Conservation (phyloP, 2,113 vertebrate genomes). For the Scophthalmus maximus region DNA sequence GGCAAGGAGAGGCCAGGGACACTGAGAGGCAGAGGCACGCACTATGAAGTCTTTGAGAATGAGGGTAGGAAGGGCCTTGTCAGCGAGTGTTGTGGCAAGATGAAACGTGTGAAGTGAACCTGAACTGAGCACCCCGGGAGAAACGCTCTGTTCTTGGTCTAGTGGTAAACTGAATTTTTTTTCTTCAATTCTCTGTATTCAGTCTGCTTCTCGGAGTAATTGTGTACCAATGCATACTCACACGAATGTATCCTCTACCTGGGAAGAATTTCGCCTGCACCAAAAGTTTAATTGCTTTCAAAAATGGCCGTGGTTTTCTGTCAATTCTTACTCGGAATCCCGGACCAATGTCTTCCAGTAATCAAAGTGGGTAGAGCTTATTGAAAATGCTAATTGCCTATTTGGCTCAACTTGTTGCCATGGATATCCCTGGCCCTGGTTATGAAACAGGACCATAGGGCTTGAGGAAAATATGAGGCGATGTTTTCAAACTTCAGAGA, state of each 20-base stretch:
- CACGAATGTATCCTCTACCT: conserved; percentile 22
- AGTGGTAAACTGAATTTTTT: conserved; percentile 18
- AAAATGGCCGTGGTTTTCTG: conserved; percentile 43
- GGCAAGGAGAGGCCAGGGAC: conserved; percentile 79
- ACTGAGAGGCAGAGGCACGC: conserved; percentile 42
- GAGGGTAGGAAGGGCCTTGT: conserved; percentile 66
- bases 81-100: conserved; percentile 44
- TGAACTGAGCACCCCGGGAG: conserved; percentile 42
- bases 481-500: conserved; percentile 73
- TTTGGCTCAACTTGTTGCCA: conserved; percentile 65
- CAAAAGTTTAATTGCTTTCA: conserved; percentile 48
- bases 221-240: not conserved
- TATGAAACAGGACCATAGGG: conserved; percentile 50
- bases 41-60: conserved; percentile 63
- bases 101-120: conserved; percentile 61
- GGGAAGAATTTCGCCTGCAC: conserved; percentile 23
- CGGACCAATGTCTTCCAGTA: conserved; percentile 41
- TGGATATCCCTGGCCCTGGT: conserved; percentile 37
- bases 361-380: conserved; percentile 55
- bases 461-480: conserved; percentile 53
- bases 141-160: conserved; percentile 31
- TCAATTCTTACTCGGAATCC: conserved; percentile 41
- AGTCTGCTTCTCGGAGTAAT: conserved; percentile 10
- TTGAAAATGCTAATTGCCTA: conserved; percentile 70
- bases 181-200: not conserved